phyloP scores from a whole-genome alignment of 1,140 invertebrate genomes.

The Drosophila gunungcola region DNA sequence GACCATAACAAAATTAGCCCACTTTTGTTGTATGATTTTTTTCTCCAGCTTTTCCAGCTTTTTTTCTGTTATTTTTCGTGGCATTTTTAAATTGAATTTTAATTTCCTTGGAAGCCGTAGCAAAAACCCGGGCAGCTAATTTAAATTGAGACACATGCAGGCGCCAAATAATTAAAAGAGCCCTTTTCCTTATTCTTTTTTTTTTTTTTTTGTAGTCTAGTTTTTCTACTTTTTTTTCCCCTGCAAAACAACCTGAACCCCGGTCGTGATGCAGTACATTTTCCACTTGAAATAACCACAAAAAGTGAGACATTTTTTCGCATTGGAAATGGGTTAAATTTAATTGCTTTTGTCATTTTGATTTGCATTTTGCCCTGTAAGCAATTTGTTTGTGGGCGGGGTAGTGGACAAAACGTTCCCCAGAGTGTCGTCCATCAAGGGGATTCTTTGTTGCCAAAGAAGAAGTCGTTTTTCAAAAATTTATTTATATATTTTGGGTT shows the following conservation, averaged over 20 bases:
- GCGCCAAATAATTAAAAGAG: slow-evolving; percentile 79
- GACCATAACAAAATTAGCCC: slow-evolving; percentile 62
- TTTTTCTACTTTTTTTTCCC: slow-evolving; percentile 10
- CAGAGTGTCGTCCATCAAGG: slow-evolving; percentile 73
- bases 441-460: slow-evolving; percentile 26
- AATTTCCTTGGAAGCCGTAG: slow-evolving; percentile 57
- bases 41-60: slow-evolving; percentile 16
- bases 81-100: slow-evolving; percentile 83
- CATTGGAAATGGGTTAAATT: slow-evolving; percentile 83
- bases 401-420: slow-evolving; percentile 60
- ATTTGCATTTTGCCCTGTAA: slow-evolving; percentile 78
- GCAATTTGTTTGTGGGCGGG: slow-evolving; percentile 63
- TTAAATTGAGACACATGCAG: slow-evolving; percentile 83
- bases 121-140: slow-evolving; percentile 64
- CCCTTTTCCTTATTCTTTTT: slow-evolving; percentile 46
- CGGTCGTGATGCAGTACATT: slow-evolving; percentile 80
- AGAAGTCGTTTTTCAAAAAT: slow-evolving; percentile 68
- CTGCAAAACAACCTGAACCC: slow-evolving; percentile 9
- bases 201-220: slow-evolving; percentile 30
- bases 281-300: slow-evolving; percentile 84
- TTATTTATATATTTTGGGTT: slow-evolving; percentile 35
- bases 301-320: slow-evolving; percentile 63
- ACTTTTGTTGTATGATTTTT: slow-evolving; percentile 69
- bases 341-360: slow-evolving; percentile 84
- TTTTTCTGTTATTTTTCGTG: slow-evolving; percentile 67